Evolutionary conservation across 2,888 invertebrate species (phyloP).

Genomic region (Acronicta alni): DNA sequence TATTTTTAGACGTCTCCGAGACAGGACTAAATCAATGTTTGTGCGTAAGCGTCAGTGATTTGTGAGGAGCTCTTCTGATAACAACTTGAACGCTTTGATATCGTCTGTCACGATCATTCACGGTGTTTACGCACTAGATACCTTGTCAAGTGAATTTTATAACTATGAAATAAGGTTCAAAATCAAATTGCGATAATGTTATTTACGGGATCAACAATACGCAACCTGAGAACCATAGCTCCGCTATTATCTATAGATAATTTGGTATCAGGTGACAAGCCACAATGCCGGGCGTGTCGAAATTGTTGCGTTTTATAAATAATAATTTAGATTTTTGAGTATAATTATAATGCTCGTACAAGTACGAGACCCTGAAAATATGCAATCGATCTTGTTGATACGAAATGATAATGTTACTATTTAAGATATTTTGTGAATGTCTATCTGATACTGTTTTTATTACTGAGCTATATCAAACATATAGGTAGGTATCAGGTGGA

Average conservation of each 20-base stretch:
- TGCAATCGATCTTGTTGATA: conserved; percentile 25
- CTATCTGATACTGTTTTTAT: too few relatives aligned
- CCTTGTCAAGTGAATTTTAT: not conserved
- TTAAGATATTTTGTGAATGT: too few relatives aligned
- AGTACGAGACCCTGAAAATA: conserved; percentile 30
- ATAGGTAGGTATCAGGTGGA: too few relatives aligned
- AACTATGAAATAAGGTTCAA: not conserved
- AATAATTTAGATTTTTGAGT: conserved; percentile 24
- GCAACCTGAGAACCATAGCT: conserved; percentile 11
- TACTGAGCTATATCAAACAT: too few relatives aligned
- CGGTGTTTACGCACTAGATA: conserved; percentile 22
- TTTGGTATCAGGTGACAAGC: conserved; percentile 33
- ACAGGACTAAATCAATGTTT: conserved; percentile 30
- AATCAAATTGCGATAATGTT: not conserved
- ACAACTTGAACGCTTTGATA: conserved; percentile 51
- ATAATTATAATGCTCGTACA: conserved; percentile 2
- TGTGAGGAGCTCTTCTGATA: conserved; percentile 34
- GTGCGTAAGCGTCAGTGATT: conserved; percentile 42
- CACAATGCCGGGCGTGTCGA: conserved; percentile 23
- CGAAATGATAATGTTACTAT: conserved; percentile 9
- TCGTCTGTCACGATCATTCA: conserved; percentile 29
- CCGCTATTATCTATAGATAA: conserved; percentile 17
- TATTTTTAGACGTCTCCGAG: conserved; percentile 42
- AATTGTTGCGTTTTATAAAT: conserved; percentile 22
- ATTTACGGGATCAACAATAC: conserved; percentile 10